These are phyloP conservation scores for Seriola dumerili DNA, from an alignment of 2,113 vertebrate species.

Conservation along the genomic window DNA sequence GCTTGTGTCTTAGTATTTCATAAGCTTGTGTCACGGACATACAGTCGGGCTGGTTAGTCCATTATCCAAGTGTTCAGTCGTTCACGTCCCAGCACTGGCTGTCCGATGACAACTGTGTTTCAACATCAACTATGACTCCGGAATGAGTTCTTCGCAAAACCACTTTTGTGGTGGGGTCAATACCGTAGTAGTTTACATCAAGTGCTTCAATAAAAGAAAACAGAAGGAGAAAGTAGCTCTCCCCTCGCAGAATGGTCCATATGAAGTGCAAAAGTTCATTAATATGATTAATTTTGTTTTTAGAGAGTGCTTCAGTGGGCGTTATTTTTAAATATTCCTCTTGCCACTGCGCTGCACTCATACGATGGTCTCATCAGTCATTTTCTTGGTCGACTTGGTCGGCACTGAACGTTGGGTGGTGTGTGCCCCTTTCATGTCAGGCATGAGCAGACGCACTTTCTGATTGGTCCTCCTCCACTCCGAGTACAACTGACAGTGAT, in stretches of 20 bases:
- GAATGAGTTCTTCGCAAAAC: conserved; percentile 71
- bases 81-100: conserved; percentile 55
- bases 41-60: conserved; percentile 66
- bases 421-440: conserved; percentile 82
- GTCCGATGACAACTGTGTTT: conserved; percentile 52
- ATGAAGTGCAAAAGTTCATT: conserved; percentile 82
- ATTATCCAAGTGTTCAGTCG: conserved; percentile 47
- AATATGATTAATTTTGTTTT: conserved; percentile 66
- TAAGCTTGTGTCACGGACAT: conserved; percentile 64
- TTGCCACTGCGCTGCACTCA: conserved; percentile 78
- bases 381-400: conserved; percentile 90
- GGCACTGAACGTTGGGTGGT: conserved; percentile 86
- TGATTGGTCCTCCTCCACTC: conserved; percentile 97
- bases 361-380: conserved; percentile 91
- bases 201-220: conserved; percentile 76
- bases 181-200: conserved; percentile 72
- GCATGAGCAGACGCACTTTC: conserved; percentile 91
- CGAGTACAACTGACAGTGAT: conserved; percentile 95
- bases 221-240: conserved; percentile 46
- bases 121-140: conserved; percentile 54
- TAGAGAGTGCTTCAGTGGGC: conserved; percentile 63
- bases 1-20: conserved; percentile 78
- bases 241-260: conserved; percentile 72
- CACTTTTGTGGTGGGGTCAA: conserved; percentile 65
- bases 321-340: conserved; percentile 66